Conservation (phyloP, 1,140 invertebrate genomes). For the Bemisia tabaci region DNA sequence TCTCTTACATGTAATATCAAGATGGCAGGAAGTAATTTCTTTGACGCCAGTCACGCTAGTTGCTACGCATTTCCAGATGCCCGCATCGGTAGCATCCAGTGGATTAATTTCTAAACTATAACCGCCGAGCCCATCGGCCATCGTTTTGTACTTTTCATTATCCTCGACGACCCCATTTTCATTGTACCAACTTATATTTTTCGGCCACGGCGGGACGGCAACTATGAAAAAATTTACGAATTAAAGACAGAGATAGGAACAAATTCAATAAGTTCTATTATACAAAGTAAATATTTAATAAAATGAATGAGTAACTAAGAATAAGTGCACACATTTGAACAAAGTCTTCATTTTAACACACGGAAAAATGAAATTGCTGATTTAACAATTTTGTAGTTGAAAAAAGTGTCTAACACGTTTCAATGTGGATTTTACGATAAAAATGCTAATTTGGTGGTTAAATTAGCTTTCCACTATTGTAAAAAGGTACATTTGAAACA, state of each 20-base stretch:
- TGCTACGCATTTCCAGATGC: slow-evolving; percentile 78
- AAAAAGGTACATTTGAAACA: too few relatives aligned
- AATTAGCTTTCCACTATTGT: too few relatives aligned
- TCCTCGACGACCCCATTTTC: slow-evolving; percentile 56
- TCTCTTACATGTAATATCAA: slow-evolving; percentile 59
- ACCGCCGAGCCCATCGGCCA: slow-evolving; percentile 64
- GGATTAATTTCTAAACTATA: slow-evolving; percentile 57
- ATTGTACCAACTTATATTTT: slow-evolving; percentile 67
- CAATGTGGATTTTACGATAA: too few relatives aligned
- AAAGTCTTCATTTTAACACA: too few relatives aligned
- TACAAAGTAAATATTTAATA: too few relatives aligned
- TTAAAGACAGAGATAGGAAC: too few relatives aligned
- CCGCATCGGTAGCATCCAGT: slow-evolving; percentile 62
- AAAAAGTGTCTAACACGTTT: too few relatives aligned
- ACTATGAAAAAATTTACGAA: too few relatives aligned
- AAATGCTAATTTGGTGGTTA: background rate
- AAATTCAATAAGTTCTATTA: slow-evolving; percentile 1
- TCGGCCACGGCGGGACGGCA: slow-evolving; percentile 66
- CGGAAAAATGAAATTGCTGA: too few relatives aligned
- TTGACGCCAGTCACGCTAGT: slow-evolving; percentile 53
- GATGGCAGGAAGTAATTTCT: slow-evolving; percentile 51
- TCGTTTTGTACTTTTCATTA: slow-evolving; percentile 45
- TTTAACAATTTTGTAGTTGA: too few relatives aligned
- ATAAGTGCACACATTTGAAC: too few relatives aligned
- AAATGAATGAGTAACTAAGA: too few relatives aligned